Evolutionary conservation across 2,797 vertebrate genomes (phyloP).

Genomic region (Synaphobranchus kaupii): DNA sequence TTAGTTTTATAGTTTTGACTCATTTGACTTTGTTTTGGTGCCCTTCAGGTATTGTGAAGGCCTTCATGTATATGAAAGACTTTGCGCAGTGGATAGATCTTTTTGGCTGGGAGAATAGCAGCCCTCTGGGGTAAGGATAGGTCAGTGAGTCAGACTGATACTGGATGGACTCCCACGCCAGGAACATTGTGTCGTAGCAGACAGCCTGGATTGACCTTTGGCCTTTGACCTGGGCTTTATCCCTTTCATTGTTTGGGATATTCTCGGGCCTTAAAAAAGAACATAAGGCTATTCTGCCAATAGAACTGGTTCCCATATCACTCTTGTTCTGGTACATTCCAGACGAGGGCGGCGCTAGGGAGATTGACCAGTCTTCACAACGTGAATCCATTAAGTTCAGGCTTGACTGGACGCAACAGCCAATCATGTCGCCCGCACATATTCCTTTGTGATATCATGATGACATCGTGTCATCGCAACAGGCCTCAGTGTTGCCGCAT

Average conservation of each 20-base stretch:
- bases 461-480: background rate
- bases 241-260: slow-evolving; percentile 24
- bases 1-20: background rate
- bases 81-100: background rate
- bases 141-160: background rate
- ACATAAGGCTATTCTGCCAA: background rate
- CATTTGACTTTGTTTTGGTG: background rate
- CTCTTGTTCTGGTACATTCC: background rate
- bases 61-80: background rate
- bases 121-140: slow-evolving; percentile 4
- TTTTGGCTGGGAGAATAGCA: background rate
- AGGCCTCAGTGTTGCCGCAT: background rate
- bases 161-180: slow-evolving; percentile 40
- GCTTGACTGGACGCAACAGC: background rate
- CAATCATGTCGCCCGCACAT: background rate
- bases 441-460: background rate
- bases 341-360: background rate
- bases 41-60: background rate
- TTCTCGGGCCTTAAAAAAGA: slow-evolving; percentile 38
- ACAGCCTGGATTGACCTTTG: slow-evolving; percentile 51
- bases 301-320: background rate
- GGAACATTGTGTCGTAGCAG: slow-evolving; percentile 49
- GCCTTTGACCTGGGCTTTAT: slow-evolving; percentile 29
- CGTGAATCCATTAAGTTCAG: background rate
- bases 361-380: background rate